Percentiles rank a stretch among this genome's conserved stretches.
Evolutionary conservation across 1,140 invertebrate genomes (phyloP).

Genomic region (Drosophila guanche): DNA sequence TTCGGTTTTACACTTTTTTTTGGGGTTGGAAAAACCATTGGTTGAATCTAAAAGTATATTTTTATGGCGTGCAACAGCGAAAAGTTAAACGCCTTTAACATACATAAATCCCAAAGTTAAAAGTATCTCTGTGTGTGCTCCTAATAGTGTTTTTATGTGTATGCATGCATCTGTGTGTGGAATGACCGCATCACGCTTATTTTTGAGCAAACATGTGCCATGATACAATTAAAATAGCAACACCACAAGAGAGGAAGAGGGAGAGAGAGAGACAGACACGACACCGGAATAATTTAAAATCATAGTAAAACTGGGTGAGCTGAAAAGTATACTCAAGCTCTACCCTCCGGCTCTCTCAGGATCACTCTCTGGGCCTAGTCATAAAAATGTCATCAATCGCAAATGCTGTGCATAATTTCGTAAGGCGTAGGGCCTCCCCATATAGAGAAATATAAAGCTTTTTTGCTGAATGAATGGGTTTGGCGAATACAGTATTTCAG

Average conservation of each 20-base stretch:
- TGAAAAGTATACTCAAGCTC: constrained; percentile 30
- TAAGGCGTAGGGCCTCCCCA: not conserved
- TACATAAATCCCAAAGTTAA: constrained; percentile 30
- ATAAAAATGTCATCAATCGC: constrained; percentile 37
- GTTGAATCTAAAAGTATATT: constrained; percentile 23
- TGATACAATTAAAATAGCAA: constrained; percentile 62
- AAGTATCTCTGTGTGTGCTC: too few species aligned
- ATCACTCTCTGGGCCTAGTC: constrained; percentile 4
- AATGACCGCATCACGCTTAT: constrained; percentile 55
- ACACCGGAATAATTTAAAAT: constrained; percentile 7
- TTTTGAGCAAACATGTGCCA: constrained; percentile 60
- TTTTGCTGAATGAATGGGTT: not conserved
- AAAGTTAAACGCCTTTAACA: constrained; percentile 68
- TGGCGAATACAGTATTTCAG: not conserved
- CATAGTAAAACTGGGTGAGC: constrained; percentile 27
- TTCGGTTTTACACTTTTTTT: not conserved
- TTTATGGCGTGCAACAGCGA: constrained; percentile 25
- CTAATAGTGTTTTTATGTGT: too few species aligned
- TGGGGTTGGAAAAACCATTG: constrained; percentile 23
- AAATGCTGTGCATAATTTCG: constrained; percentile 22
- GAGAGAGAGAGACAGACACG: not conserved
- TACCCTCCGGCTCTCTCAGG: not conserved
- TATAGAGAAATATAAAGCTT: constrained; percentile 3
- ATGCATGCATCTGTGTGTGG: constrained; percentile 7
- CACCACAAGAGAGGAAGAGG: constrained; percentile 15